phyloP scores from a whole-genome alignment of 92 coral and sea anemone species.

The Actinernus sp. region DNA sequence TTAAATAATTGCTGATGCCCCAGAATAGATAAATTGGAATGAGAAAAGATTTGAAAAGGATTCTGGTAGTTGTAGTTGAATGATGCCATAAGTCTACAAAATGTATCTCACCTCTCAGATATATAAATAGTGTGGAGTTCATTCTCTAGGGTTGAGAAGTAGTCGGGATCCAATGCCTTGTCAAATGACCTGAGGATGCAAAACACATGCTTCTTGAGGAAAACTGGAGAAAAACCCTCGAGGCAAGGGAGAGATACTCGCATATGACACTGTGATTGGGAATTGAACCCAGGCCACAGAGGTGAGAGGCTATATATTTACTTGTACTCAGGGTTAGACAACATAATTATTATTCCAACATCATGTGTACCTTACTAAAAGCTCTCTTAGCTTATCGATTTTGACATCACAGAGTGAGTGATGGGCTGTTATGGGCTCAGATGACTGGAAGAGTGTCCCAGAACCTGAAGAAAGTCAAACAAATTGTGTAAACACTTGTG shows the following conservation, averaged over 20 bases:
- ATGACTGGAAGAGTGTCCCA: conserved; percentile 92
- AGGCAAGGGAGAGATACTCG: no score
- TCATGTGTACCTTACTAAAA: conserved; percentile 85
- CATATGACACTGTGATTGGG: no score
- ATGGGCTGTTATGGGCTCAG: conserved; percentile 74
- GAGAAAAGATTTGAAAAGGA: not conserved
- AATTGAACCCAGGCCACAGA: no score
- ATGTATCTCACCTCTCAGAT: conserved; percentile 77
- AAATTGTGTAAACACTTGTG: not conserved
- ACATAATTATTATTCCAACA: no score
- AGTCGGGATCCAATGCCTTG: conserved; percentile 70
- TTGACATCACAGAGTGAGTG: conserved; percentile 79
- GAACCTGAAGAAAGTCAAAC: conserved; percentile 59
- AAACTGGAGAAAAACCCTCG: no score
- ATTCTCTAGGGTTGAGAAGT: conserved; percentile 63
- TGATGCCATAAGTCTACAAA: not conserved
- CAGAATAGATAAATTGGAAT: not conserved
- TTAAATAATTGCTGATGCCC: no score
- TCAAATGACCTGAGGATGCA: conserved; percentile 73
- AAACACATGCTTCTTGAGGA: not conserved
- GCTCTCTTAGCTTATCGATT: conserved; percentile 62
- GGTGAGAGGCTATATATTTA: no score
- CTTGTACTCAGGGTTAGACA: no score
- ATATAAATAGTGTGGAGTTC: conserved; percentile 87
- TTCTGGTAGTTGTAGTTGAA: no score